Percentiles rank a stretch among this genome's conserved stretches.
Conservation (phyloP, 2,888 invertebrate genomes). For the Cerceris ruficornis region DNA sequence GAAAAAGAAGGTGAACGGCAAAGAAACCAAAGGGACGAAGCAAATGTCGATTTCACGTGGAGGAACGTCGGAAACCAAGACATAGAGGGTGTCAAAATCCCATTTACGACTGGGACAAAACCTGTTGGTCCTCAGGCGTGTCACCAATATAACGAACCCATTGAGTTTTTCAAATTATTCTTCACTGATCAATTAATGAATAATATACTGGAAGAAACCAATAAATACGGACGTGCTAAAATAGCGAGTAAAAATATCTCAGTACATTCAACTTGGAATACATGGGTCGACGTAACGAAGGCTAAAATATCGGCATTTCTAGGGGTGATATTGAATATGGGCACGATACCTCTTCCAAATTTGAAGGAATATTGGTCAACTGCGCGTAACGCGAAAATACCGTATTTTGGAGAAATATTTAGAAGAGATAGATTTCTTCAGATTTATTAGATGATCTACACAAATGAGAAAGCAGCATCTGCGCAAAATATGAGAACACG, state of each 20-base stretch:
- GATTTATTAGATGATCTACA: slow-evolving; percentile 46
- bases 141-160: slow-evolving; percentile 1
- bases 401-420: slow-evolving; percentile 29
- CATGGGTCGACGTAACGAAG: slow-evolving; percentile 40
- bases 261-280: slow-evolving; percentile 35
- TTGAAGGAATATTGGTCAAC: slow-evolving; percentile 51
- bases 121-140: slow-evolving; percentile 8
- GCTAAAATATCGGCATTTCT: slow-evolving; percentile 55
- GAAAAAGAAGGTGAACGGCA: slow-evolving; percentile 9
- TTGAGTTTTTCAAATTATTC: slow-evolving; percentile 7
- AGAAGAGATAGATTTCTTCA: slow-evolving; percentile 19
- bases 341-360: slow-evolving; percentile 42
- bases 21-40: slow-evolving; percentile 15
- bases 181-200: slow-evolving; percentile 9
- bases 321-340: slow-evolving; percentile 56
- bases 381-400: slow-evolving; percentile 36
- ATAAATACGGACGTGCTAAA: slow-evolving; percentile 8
- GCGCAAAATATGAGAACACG: slow-evolving; percentile 32
- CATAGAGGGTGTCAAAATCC: background rate
- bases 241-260: slow-evolving; percentile 1
- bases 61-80: slow-evolving; percentile 8
- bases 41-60: slow-evolving; percentile 11
- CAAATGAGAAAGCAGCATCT: slow-evolving; percentile 28
- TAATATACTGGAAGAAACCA: slow-evolving; percentile 9
- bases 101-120: slow-evolving; percentile 20